Evolutionary conservation across 92 coral and sea anemone genomes (phyloP).

Genomic region (Scolanthus callimorphus): DNA sequence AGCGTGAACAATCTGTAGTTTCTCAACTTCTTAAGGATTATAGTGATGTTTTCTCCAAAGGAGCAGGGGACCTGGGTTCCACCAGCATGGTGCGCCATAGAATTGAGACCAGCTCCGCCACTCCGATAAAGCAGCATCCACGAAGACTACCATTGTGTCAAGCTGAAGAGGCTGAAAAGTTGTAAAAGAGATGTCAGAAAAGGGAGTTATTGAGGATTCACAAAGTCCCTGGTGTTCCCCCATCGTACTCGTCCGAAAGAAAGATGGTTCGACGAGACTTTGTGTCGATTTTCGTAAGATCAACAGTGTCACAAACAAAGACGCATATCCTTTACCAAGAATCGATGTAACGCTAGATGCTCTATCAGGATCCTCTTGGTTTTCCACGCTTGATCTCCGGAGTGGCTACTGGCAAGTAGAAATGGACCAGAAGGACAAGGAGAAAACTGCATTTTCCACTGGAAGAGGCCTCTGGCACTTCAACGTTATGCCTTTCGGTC

Average conservation of each 20-base stretch:
- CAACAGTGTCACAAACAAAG: background rate
- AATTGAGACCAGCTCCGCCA: background rate
- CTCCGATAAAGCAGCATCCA: background rate
- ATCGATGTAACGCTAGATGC: background rate
- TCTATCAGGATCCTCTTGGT: background rate
- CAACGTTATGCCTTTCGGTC: background rate
- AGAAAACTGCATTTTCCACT: no score
- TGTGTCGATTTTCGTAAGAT: background rate
- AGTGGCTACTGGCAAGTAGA: background rate
- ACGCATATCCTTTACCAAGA: background rate
- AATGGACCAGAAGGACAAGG: conserved; percentile 1
- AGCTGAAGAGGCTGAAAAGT: background rate
- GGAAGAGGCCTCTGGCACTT: no score
- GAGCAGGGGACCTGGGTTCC: no score
- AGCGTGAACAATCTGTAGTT: background rate
- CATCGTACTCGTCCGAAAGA: background rate
- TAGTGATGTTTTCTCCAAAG: background rate
- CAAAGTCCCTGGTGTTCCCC: background rate
- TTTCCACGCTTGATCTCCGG: background rate
- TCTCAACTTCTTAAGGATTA: background rate
- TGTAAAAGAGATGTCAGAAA: no score
- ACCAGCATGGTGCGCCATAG: background rate
- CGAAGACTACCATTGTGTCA: background rate
- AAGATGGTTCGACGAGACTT: background rate
- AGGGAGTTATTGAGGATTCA: no score